Evolutionary conservation across 2,797 vertebrate genomes (phyloP), one percentile per base, ranked within the genome.

Genomic region (Trachops cirrhosus): DNA sequence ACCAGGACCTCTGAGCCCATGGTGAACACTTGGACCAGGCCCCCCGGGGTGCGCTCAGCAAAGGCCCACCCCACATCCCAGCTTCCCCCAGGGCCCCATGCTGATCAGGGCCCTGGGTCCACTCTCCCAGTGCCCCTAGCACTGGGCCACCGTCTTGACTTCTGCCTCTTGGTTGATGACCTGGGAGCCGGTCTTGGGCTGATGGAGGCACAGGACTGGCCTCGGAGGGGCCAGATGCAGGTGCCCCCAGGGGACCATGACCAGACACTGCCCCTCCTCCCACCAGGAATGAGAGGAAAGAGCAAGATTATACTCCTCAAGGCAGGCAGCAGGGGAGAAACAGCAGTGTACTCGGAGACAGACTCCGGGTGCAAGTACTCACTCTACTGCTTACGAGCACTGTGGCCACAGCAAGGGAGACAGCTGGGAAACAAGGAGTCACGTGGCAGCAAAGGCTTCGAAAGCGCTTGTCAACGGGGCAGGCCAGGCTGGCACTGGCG

Each of bases 81-180:
- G 19, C 12, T 32, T 1, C 21, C 15, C 7, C 11, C 0, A 0
- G 29, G 18, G 34, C 9, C 21, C 21, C 16, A 32, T 52, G 41
- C 44, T 68, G 32, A 16, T 41, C 34, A 29, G 48, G 26, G 5
- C 32, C 32, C 37, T 46, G 39, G 22, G 48, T 90, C 50, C 59
- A 44, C 4, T n/a, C 32, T 59, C 68, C 22, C n/a, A 2, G 32
- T 6, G 22, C 24, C 41, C 29, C 54, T 46, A 67, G 34, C 32
- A n/a, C 46, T 32, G 54, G 39, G 37, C 46, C 39, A 10, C 7
- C 39, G 12, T 77, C 82, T 71, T 48, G n/a, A 87, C 10, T 18
- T 86, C 18, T n/a, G 11, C 5, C 2, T 75, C 71, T 54, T 46
- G 21, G 54, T 37, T 82, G 59, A 52, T 62, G 52, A 14, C 11